A percentile compares a stretch with the other conserved stretches of the same genome.
Conservation (phyloP, 2,888 invertebrate species). For the Pemphredon lugubris region DNA sequence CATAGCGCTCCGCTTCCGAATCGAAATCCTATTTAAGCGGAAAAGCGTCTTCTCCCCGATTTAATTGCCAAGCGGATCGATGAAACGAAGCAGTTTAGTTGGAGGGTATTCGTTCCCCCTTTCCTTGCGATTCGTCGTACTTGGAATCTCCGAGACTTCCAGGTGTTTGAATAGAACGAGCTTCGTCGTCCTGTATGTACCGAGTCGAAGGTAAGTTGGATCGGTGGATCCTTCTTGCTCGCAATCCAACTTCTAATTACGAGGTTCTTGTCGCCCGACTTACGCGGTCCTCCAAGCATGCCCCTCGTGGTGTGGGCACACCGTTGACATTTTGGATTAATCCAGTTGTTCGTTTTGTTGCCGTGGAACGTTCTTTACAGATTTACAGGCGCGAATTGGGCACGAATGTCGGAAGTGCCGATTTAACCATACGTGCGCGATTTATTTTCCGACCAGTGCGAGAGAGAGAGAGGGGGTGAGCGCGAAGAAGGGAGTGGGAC, state of each 20-base stretch:
- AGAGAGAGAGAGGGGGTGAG: too few species aligned
- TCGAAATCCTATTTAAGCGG: constrained; percentile 3
- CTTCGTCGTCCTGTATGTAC: constrained; percentile 26
- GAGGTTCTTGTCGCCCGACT: constrained; percentile 50
- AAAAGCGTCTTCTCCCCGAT: constrained; percentile 2
- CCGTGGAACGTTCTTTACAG: constrained; percentile 56
- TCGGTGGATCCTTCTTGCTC: constrained; percentile 20
- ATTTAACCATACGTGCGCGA: constrained; percentile 36
- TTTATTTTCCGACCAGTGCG: constrained; percentile 56
- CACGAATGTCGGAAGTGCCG: constrained; percentile 28
- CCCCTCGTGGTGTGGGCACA: constrained; percentile 49
- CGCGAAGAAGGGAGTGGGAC: too few species aligned
- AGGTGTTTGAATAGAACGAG: constrained; percentile 24
- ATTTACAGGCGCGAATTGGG: constrained; percentile 52
- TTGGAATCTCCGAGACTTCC: neutral
- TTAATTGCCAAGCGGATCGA: constrained; percentile 29
- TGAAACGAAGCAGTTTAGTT: constrained; percentile 14
- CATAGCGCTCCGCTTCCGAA: neutral
- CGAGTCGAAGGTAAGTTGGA: constrained; percentile 9
- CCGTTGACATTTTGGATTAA: constrained; percentile 74
- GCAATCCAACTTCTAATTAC: constrained; percentile 51
- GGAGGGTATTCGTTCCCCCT: neutral
- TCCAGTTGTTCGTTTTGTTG: constrained; percentile 72
- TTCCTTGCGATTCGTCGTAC: constrained; percentile 14
- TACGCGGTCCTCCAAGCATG: constrained; percentile 41